phyloP scores from a whole-genome alignment of 2,888 invertebrate species.

The Brenthis daphne region DNA sequence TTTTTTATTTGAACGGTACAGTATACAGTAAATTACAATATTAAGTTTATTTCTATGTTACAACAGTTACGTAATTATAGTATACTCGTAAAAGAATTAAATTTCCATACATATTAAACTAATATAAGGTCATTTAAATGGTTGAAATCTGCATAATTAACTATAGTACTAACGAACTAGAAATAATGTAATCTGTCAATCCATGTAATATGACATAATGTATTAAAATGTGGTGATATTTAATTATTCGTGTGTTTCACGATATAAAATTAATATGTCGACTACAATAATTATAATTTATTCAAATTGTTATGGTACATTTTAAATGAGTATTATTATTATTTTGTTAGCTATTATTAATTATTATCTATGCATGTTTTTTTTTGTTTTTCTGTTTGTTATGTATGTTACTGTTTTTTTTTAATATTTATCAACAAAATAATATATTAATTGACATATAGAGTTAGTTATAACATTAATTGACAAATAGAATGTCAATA shows the following conservation, averaged over 20 bases:
- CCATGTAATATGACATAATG: constrained; percentile 15
- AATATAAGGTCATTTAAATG: too few relatives aligned
- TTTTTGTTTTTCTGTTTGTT: too few relatives aligned
- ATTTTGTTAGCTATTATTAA: constrained; percentile 30
- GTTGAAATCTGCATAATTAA: constrained; percentile 9
- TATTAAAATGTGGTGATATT: constrained; percentile 27
- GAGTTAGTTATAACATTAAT: too few relatives aligned
- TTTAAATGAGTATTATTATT: constrained; percentile 41
- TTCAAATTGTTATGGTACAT: constrained; percentile 42
- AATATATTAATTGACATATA: too few relatives aligned
- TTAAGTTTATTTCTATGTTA: too few relatives aligned
- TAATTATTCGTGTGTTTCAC: constrained; percentile 21
- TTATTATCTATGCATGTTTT: neutral
- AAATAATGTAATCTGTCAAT: constrained; percentile 23
- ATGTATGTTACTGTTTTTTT: too few relatives aligned
- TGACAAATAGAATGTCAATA: too few relatives aligned
- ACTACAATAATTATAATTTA: constrained; percentile 40
- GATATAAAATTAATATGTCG: constrained; percentile 37
- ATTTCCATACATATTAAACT: too few relatives aligned
- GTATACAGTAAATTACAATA: neutral
- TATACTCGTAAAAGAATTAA: too few relatives aligned
- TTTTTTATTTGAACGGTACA: neutral
- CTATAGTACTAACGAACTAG: neutral
- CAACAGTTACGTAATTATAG: too few relatives aligned
- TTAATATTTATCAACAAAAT: too few relatives aligned